Percentiles rank a stretch among this genome's conserved stretches.
phyloP scores from a whole-genome alignment of 2,113 vertebrate genomes.

The Rattus norvegicus region DNA sequence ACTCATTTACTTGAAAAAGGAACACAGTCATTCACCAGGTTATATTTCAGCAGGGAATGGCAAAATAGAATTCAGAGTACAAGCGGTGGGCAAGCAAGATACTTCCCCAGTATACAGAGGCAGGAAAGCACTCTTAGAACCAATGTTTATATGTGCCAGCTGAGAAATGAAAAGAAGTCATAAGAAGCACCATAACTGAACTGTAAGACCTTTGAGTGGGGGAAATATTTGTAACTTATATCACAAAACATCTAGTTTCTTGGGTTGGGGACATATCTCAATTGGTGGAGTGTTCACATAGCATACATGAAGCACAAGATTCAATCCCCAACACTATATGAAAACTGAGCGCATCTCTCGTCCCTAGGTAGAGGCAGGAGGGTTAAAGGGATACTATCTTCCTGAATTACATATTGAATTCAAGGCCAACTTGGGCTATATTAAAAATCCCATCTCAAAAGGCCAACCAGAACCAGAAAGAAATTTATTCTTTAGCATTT shows the following conservation, averaged over 20 bases:
- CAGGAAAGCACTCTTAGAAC: neutral
- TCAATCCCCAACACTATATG: neutral
- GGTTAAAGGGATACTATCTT: neutral
- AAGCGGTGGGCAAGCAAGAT: neutral
- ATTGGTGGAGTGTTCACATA: neutral
- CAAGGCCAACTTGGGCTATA: neutral
- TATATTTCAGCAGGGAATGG: slow-evolving; percentile 19
- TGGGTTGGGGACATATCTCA: neutral
- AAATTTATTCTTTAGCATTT: neutral
- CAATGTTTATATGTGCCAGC: neutral
- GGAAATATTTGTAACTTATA: neutral
- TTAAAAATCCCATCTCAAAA: neutral
- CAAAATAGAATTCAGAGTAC: slow-evolving; percentile 8
- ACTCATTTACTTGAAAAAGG: slow-evolving; percentile 11
- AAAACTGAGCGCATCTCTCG: neutral
- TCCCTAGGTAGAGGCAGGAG: neutral
- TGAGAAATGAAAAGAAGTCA: slow-evolving; percentile 44
- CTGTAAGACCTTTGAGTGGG: neutral
- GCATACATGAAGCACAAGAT: neutral
- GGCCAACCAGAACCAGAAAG: neutral
- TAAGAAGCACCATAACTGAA: slow-evolving; percentile 25
- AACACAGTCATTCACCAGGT: neutral
- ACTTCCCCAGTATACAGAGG: neutral
- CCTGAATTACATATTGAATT: neutral
- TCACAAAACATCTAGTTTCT: neutral